These are phyloP conservation scores for Capra hircus DNA, from an alignment of 2,113 vertebrate species.

Conservation along the genomic window DNA sequence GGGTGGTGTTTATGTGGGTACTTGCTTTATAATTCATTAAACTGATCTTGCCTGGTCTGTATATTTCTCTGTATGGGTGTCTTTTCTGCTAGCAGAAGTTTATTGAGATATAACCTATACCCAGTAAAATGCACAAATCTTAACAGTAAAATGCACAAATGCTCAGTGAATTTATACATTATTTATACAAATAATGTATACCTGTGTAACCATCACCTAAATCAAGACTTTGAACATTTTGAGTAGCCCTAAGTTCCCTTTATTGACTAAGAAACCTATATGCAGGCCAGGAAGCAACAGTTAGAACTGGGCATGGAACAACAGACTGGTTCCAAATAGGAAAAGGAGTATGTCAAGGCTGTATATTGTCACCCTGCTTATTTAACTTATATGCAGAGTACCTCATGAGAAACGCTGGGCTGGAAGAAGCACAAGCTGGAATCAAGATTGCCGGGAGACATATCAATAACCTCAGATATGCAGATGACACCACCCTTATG, in stretches of 20 bases:
- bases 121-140: not conserved
- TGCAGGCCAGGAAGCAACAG: too few relatives aligned
- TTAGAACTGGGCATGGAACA: too few relatives aligned
- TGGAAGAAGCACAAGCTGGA: too few relatives aligned
- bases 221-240: not conserved
- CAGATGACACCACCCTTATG: too few relatives aligned
- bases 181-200: not conserved
- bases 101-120: not conserved
- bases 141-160: not conserved
- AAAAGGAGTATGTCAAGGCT: too few relatives aligned
- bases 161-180: not conserved
- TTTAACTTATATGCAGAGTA: too few relatives aligned
- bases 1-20: not conserved
- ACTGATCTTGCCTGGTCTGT: not conserved
- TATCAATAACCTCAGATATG: too few relatives aligned
- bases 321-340: too few relatives aligned
- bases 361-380: too few relatives aligned
- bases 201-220: not conserved
- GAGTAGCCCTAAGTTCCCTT: not conserved
- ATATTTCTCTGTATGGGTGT: not conserved
- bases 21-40: not conserved
- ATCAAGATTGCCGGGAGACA: too few relatives aligned
- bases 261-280: too few relatives aligned
- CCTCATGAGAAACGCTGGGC: too few relatives aligned
- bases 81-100: not conserved